Percentiles rank a stretch among this genome's conserved stretches.
Conservation (phyloP, 2,113 vertebrate species). For the Acanthisitta chloris region DNA sequence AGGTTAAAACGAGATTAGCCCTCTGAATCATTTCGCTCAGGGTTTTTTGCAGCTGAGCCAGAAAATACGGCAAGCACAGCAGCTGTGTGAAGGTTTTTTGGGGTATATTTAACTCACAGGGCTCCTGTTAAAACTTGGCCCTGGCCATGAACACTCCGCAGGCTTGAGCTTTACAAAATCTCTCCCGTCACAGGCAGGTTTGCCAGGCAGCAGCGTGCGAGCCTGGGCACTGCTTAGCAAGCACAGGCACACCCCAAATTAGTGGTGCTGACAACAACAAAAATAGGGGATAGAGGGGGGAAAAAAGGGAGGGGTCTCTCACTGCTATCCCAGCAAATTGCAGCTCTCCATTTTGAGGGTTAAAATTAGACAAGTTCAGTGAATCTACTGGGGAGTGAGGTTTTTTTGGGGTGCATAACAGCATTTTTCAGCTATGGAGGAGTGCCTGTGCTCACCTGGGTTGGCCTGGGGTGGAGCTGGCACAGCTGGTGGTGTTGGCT, state of each 20-base stretch:
- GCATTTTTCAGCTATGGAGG: neutral
- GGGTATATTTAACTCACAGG: neutral
- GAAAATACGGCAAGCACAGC: neutral
- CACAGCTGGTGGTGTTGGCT: accelerated
- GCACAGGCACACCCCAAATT: neutral
- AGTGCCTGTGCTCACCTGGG: neutral
- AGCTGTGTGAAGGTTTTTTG: neutral
- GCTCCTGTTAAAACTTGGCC: neutral
- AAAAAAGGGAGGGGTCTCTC: neutral
- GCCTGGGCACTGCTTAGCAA: neutral
- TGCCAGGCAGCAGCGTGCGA: neutral
- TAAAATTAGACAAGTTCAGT: neutral
- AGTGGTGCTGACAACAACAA: neutral
- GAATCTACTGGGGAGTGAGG: neutral
- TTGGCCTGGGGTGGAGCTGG: neutral
- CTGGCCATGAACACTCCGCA: accelerated
- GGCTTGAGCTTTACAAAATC: neutral
- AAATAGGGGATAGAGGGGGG: neutral
- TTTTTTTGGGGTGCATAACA: neutral
- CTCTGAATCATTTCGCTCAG: constrained; percentile 5
- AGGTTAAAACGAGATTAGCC: constrained; percentile 67
- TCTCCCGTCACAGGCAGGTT: neutral
- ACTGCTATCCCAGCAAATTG: neutral
- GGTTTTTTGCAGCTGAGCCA: neutral
- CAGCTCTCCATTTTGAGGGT: neutral